phyloP scores from a whole-genome alignment of 2,113 vertebrate genomes.

The Amblyornis subalaris region DNA sequence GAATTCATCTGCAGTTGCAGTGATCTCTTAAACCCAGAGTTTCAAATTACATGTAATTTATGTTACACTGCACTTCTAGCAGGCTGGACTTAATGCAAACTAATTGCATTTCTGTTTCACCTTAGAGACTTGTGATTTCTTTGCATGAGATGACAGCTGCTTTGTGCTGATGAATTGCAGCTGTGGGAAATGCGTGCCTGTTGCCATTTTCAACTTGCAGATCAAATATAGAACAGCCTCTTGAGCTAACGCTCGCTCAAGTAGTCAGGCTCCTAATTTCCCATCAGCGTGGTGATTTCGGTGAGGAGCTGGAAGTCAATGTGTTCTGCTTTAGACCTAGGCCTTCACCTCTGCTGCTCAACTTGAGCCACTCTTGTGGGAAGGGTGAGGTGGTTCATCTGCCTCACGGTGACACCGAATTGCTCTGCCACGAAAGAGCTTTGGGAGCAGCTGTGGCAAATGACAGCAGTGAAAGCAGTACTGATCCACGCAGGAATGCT shows the following conservation, averaged over 20 bases:
- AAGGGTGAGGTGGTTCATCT: not conserved
- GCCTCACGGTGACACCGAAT: not conserved
- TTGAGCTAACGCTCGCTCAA: constrained; percentile 35
- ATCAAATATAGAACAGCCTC: constrained; percentile 51
- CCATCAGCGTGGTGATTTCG: not conserved
- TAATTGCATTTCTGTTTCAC: constrained; percentile 62
- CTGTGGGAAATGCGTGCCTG: constrained; percentile 45
- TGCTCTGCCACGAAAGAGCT: not conserved
- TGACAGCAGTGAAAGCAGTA: not conserved
- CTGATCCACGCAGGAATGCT: not conserved
- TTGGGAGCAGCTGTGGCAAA: not conserved
- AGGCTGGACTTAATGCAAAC: constrained; percentile 54
- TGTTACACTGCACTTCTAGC: constrained; percentile 13
- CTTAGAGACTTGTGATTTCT: constrained; percentile 56
- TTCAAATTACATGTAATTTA: constrained; percentile 47
- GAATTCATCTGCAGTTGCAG: constrained; percentile 20
- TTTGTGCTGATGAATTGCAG: constrained; percentile 62
- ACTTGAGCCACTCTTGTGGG: not conserved
- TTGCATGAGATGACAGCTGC: constrained; percentile 57
- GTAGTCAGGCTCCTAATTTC: constrained; percentile 25
- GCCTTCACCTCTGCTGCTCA: not conserved
- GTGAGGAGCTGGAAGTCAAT: not conserved
- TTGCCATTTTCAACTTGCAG: constrained; percentile 56
- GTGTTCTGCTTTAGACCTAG: not conserved
- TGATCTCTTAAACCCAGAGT: constrained; percentile 23